A percentile compares a stretch with the other conserved stretches of the same genome.
Conservation (phyloP, 2,888 invertebrate species). For the Deroplatys truncata region DNA sequence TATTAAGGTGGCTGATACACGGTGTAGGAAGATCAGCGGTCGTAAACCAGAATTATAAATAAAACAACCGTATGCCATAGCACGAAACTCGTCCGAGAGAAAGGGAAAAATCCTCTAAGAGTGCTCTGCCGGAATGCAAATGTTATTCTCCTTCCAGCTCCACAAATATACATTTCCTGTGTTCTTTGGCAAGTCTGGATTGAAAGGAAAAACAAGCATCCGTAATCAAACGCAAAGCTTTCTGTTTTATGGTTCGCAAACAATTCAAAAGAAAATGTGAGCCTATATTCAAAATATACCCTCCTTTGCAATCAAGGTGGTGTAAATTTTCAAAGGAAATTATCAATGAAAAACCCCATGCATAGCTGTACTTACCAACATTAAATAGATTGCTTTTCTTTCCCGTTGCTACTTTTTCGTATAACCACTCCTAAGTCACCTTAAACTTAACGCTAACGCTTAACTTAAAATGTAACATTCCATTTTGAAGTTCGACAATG, state of each 20-base stretch:
- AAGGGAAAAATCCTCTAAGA: background rate
- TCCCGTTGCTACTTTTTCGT: background rate
- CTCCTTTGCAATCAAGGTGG: background rate
- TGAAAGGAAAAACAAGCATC: background rate
- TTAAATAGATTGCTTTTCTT: background rate
- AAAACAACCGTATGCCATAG: background rate
- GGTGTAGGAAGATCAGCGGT: background rate
- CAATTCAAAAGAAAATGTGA: background rate
- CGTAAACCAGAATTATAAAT: background rate
- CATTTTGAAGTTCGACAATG: too few relatives aligned
- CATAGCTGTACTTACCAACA: background rate
- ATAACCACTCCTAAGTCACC: too few relatives aligned
- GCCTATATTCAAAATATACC: background rate
- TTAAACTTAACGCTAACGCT: too few relatives aligned
- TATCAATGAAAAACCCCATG: background rate
- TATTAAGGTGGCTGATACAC: background rate
- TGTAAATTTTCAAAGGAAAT: background rate
- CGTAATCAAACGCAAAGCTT: background rate
- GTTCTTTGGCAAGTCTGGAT: background rate
- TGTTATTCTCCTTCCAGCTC: background rate
- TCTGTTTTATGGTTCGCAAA: background rate
- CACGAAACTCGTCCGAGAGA: background rate
- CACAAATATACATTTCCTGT: background rate
- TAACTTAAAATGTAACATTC: too few relatives aligned
- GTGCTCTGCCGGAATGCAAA: background rate